Evolutionary conservation across 2,888 invertebrate genomes (phyloP).

Genomic region (Lasioglossum zephyrum): DNA sequence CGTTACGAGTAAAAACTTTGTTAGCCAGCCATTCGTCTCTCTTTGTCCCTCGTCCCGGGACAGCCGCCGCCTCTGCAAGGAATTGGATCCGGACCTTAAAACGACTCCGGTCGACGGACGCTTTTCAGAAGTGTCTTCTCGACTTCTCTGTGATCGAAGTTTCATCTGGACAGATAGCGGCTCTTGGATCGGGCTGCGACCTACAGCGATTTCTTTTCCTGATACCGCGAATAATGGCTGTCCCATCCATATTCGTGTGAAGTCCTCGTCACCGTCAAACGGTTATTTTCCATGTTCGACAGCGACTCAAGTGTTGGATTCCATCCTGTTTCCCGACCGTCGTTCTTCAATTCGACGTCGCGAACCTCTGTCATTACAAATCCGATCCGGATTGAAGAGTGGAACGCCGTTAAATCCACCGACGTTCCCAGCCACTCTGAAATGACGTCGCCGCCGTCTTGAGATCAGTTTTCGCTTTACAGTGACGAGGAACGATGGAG

Average conservation of each 20-base stretch:
- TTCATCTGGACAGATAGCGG: slow-evolving; percentile 19
- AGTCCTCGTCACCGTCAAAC: slow-evolving; percentile 30
- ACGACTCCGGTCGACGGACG: slow-evolving; percentile 26
- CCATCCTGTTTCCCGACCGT: slow-evolving; percentile 9
- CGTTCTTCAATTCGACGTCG: slow-evolving; percentile 44
- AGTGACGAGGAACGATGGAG: neutral
- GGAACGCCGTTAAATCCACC: slow-evolving; percentile 12
- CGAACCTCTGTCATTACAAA: slow-evolving; percentile 44
- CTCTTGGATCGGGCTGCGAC: slow-evolving; percentile 9
- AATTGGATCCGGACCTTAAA: slow-evolving; percentile 30
- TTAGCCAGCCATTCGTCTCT: neutral
- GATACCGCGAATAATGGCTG: slow-evolving; percentile 54
- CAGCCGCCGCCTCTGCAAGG: slow-evolving; percentile 9
- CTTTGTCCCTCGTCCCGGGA: neutral
- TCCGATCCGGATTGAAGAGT: slow-evolving; percentile 25
- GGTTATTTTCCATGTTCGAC: slow-evolving; percentile 57
- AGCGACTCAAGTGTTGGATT: slow-evolving; percentile 18
- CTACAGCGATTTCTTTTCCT: slow-evolving; percentile 42
- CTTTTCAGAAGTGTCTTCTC: slow-evolving; percentile 14
- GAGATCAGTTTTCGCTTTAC: slow-evolving; percentile 7
- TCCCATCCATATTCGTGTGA: slow-evolving; percentile 35
- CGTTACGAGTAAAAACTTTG: slow-evolving; percentile 5
- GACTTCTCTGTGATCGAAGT: slow-evolving; percentile 35
- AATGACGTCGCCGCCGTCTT: neutral
- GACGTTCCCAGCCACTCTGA: slow-evolving; percentile 16